Conservation (phyloP, 2,888 invertebrate genomes). For the Lasioglossum marginatum region DNA sequence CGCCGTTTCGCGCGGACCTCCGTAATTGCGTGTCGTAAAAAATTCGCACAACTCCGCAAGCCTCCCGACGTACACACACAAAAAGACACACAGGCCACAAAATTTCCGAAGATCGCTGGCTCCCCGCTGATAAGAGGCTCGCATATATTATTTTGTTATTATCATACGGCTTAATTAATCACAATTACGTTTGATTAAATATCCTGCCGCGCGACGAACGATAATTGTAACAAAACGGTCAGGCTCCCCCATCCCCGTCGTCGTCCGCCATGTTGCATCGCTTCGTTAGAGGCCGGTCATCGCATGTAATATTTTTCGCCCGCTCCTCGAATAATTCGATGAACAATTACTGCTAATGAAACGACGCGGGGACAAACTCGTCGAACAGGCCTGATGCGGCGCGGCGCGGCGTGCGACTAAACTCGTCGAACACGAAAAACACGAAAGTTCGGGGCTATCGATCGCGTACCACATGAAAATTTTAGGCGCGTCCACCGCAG, state of each 20-base stretch:
- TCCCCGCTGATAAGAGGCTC: slow-evolving; percentile 24
- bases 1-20: slow-evolving; percentile 22
- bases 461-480: background rate
- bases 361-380: slow-evolving; percentile 5
- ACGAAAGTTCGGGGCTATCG: background rate
- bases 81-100: background rate
- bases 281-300: slow-evolving; percentile 23
- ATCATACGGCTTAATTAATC: slow-evolving; percentile 46
- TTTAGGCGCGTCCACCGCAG: background rate
- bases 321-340: slow-evolving; percentile 24
- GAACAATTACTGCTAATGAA: slow-evolving; percentile 49
- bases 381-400: background rate
- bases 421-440: background rate
- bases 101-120: slow-evolving; percentile 20
- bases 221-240: slow-evolving; percentile 39
- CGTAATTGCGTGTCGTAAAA: slow-evolving; percentile 58
- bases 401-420: background rate
- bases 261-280: background rate
- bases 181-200: slow-evolving; percentile 51
- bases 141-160: slow-evolving; percentile 40
- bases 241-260: background rate
- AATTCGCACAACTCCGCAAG: slow-evolving; percentile 2
- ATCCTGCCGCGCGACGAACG: slow-evolving; percentile 36
- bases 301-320: slow-evolving; percentile 22
- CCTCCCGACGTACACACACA: background rate